phyloP scores from a whole-genome alignment of 2,888 invertebrate species.

The Oligia strigilis region DNA sequence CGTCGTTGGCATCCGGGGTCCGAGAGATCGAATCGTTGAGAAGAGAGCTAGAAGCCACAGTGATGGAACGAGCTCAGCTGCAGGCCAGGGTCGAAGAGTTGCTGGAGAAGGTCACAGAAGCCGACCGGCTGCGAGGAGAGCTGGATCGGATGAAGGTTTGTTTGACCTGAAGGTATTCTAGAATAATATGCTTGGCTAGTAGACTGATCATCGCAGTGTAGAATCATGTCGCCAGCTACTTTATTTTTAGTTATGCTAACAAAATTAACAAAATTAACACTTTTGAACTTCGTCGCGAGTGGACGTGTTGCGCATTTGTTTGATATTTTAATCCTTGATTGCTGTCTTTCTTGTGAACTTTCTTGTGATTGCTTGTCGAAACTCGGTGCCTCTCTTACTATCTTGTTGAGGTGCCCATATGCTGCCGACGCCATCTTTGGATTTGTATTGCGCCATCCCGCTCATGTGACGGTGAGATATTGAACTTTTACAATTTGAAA shows the following conservation, averaged over 20 bases:
- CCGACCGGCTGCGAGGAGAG: slow-evolving; percentile 92
- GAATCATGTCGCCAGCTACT: slow-evolving; percentile 1
- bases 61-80: slow-evolving; percentile 92
- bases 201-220: neutral
- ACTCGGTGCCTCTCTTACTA: too few relatives aligned
- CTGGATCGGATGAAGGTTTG: slow-evolving; percentile 93
- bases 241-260: neutral
- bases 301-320: too few relatives aligned
- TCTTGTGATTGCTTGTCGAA: too few relatives aligned
- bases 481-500: too few relatives aligned
- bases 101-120: slow-evolving; percentile 92
- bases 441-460: too few relatives aligned
- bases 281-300: too few relatives aligned
- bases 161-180: slow-evolving; percentile 18
- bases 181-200: slow-evolving; percentile 6
- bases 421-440: too few relatives aligned
- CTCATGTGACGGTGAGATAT: too few relatives aligned
- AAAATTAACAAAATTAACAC: too few relatives aligned
- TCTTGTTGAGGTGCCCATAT: too few relatives aligned
- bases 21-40: slow-evolving; percentile 92
- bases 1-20: slow-evolving; percentile 86
- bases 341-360: too few relatives aligned
- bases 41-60: slow-evolving; percentile 91
- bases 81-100: slow-evolving; percentile 92
- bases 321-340: too few relatives aligned